A percentile compares a stretch with the other conserved stretches of the same genome.
These are phyloP conservation scores for Seira sanloemensis DNA, from an alignment of 2,888 invertebrate genomes.

Conservation along the genomic window DNA sequence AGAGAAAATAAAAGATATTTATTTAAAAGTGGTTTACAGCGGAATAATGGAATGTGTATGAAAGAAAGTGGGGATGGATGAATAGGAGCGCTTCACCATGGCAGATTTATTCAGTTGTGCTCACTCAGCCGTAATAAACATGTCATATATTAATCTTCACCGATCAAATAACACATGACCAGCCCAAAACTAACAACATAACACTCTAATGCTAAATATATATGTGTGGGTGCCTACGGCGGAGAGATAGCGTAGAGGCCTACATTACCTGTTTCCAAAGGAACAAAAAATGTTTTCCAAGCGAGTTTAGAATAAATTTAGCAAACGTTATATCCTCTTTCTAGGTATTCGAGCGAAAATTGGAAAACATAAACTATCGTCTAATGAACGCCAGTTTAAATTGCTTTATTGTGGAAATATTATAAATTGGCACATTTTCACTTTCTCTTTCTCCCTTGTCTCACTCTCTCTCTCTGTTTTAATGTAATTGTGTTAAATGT, in stretches of 20 bases:
- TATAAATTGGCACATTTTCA: neutral
- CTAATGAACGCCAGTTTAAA: no score
- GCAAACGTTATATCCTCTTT: neutral
- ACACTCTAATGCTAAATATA: no score
- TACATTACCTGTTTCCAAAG: no score
- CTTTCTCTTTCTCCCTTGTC: neutral
- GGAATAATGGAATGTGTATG: neutral
- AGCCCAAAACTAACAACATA: no score
- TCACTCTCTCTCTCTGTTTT: neutral
- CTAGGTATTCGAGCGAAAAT: neutral
- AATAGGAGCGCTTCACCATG: constrained; percentile 28
- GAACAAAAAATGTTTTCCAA: no score
- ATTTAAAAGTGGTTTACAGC: neutral
- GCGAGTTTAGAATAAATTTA: neutral
- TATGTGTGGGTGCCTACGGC: no score
- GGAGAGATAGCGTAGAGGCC: no score
- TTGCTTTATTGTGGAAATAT: neutral
- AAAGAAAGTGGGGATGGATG: neutral
- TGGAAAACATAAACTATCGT: neutral
- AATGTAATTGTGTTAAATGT: constrained; percentile 5
- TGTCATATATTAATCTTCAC: constrained; percentile 30
- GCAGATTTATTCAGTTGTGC: constrained; percentile 44
- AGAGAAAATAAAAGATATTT: neutral
- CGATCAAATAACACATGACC: neutral
- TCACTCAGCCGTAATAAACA: constrained; percentile 39